Conservation (phyloP, 2,113 vertebrate species). For the Neodon shergylaensis region DNA sequence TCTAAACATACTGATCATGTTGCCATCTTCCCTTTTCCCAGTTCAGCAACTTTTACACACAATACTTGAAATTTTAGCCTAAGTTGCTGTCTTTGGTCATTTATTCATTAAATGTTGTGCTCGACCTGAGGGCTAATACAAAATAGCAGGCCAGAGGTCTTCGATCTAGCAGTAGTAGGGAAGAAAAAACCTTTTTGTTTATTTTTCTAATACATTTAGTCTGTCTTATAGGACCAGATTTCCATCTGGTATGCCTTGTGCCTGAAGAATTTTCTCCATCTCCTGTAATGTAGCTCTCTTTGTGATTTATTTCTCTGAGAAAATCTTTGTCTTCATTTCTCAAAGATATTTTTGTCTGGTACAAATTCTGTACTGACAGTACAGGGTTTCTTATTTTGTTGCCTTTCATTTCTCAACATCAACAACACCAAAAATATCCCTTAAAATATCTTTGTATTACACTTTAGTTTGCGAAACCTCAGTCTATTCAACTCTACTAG, state of each 20-base stretch:
- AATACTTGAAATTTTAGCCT: not conserved
- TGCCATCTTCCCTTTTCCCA: not conserved
- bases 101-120: not conserved
- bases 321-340: not conserved
- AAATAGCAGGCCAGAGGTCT: not conserved
- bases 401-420: not conserved
- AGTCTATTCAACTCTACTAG: not conserved
- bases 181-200: not conserved
- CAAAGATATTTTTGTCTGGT: slow-evolving; percentile 3
- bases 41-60: not conserved
- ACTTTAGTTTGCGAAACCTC: not conserved
- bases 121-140: not conserved
- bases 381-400: not conserved
- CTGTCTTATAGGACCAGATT: not conserved
- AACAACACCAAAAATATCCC: not conserved
- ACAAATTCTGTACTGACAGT: not conserved
- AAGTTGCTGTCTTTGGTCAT: not conserved
- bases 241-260: not conserved
- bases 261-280: slow-evolving; percentile 12
- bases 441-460: not conserved
- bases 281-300: not conserved
- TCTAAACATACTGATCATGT: not conserved
- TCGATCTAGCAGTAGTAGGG: not conserved
- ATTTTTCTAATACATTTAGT: not conserved
- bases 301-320: slow-evolving; percentile 22